These are phyloP conservation scores for Cervus canadensis DNA, from an alignment of 2,113 vertebrate species.

Conservation along the genomic window DNA sequence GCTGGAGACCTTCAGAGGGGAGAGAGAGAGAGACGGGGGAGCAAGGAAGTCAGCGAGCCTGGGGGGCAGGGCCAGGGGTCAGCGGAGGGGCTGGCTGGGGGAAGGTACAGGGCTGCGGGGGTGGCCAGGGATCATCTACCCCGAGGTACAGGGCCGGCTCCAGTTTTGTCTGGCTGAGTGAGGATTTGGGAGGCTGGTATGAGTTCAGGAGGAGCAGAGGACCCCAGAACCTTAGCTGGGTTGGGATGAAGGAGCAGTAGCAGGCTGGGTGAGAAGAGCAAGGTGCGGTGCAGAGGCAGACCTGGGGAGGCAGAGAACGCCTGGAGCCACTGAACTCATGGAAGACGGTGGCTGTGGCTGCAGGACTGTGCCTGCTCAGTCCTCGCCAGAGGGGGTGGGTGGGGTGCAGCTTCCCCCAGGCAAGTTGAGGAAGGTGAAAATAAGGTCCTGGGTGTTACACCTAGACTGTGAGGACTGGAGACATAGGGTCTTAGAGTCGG, in stretches of 20 bases:
- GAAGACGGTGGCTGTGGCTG: neutral
- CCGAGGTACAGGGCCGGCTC: neutral
- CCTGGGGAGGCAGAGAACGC: neutral
- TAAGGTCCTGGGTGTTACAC: neutral
- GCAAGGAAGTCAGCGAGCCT: neutral
- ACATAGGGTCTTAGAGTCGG: neutral
- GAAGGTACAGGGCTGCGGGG: neutral
- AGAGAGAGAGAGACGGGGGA: neutral
- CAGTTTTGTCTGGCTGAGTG: fast-evolving
- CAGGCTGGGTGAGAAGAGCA: neutral
- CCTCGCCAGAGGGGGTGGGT: neutral
- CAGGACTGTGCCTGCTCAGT: neutral
- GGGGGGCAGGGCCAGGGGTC: neutral
- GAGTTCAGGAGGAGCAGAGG: neutral
- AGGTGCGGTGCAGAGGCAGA: neutral
- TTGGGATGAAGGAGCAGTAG: neutral
- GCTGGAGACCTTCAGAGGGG: neutral
- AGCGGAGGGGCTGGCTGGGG: neutral
- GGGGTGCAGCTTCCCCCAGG: neutral
- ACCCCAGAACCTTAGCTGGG: neutral
- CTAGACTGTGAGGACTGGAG: neutral
- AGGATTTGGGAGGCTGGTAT: neutral
- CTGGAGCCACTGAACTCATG: neutral
- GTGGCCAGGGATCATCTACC: neutral
- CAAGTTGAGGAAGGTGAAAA: neutral